phyloP scores from a whole-genome alignment of 2,888 invertebrate species.

The Pomacea canaliculata region DNA sequence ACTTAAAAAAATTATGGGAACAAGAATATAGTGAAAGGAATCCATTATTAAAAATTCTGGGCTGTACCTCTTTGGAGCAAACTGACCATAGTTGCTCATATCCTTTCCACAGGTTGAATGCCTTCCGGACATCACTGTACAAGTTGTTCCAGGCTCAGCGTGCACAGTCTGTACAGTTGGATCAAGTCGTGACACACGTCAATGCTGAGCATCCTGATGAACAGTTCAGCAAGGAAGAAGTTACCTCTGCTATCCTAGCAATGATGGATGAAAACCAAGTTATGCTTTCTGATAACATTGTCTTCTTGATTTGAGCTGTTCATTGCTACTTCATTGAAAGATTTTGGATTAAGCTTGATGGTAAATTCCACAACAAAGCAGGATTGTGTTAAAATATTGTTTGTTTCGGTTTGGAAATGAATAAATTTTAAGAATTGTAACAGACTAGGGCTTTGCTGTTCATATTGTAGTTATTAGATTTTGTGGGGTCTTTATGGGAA shows the following conservation, averaged over 20 bases:
- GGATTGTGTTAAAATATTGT: no score
- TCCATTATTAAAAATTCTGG: no score
- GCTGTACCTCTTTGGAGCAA: no score
- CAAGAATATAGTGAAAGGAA: background rate
- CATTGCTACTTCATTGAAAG: background rate
- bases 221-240: slow-evolving; percentile 76
- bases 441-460: no score
- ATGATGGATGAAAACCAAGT: slow-evolving; percentile 93
- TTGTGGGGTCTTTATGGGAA: no score
- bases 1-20: background rate
- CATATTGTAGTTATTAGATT: no score
- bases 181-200: slow-evolving; percentile 77
- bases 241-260: slow-evolving; percentile 81
- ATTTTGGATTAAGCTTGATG: no score
- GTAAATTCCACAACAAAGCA: no score
- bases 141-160: slow-evolving; percentile 84
- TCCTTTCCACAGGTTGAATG: slow-evolving; percentile 72
- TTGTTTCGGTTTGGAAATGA: no score
- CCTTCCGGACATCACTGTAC: slow-evolving; percentile 82
- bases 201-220: slow-evolving; percentile 73
- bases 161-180: slow-evolving; percentile 80
- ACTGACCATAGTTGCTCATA: no score
- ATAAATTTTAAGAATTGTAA: no score
- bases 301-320: slow-evolving; percentile 61
- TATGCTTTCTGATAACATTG: slow-evolving; percentile 77